These are phyloP conservation scores for Synanthedon vespiformis DNA, from an alignment of 2,888 invertebrate genomes.

Conservation along the genomic window DNA sequence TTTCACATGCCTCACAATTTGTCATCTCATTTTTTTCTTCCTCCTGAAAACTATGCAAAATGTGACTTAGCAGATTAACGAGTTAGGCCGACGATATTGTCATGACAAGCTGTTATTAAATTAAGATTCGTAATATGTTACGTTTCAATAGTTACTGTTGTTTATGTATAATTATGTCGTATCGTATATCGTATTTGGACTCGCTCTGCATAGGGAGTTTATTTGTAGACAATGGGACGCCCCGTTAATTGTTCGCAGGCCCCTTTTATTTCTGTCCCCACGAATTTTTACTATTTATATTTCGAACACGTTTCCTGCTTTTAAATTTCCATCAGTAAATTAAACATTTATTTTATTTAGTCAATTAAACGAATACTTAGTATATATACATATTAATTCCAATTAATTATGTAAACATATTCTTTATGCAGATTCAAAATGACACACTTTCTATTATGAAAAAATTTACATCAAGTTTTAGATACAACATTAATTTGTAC, in stretches of 20 bases:
- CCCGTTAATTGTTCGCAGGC: constrained; percentile 31
- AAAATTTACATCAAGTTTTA: too few species aligned
- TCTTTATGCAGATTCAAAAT: too few species aligned
- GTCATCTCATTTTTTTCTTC: too few species aligned
- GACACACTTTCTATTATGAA: too few species aligned
- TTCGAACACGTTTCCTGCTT: neutral
- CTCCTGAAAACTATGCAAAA: too few species aligned
- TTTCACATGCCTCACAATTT: too few species aligned
- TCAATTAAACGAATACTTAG: too few species aligned
- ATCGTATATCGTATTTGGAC: neutral
- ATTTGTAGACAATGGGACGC: constrained; percentile 23
- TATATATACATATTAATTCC: too few species aligned
- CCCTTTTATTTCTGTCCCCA: constrained; percentile 21
- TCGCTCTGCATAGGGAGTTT: constrained; percentile 1
- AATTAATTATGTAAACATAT: too few species aligned
- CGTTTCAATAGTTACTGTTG: neutral
- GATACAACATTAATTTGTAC: too few species aligned
- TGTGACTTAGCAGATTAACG: too few species aligned
- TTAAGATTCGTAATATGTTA: neutral
- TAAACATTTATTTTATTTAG: neutral
- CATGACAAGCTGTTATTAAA: neutral
- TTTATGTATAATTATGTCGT: neutral
- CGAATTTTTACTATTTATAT: constrained; percentile 2
- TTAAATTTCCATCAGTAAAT: neutral
- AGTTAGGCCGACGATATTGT: too few species aligned